Percentiles rank a stretch among this genome's conserved stretches.
Evolutionary conservation across 2,888 invertebrate genomes (phyloP).

Genomic region (Serripes groenlandicus): DNA sequence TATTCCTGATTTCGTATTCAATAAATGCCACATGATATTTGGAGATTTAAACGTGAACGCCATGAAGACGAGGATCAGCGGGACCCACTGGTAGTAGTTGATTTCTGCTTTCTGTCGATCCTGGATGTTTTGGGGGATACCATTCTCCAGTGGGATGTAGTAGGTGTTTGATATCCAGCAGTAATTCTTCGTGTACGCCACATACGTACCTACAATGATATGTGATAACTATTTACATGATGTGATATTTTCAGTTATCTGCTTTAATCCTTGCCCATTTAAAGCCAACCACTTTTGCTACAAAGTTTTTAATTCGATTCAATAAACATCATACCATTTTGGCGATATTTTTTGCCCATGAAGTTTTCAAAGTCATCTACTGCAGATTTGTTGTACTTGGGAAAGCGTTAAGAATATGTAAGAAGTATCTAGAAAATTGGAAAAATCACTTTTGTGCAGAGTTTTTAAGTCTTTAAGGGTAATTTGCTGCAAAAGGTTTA

Average conservation of each 20-base stretch:
- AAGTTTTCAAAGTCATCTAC: too few species aligned
- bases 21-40: conserved; percentile 71
- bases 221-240: not conserved
- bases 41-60: conserved; percentile 75
- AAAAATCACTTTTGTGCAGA: too few species aligned
- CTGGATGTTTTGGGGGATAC: conserved; percentile 66
- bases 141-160: conserved; percentile 82
- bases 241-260: not conserved
- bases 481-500: too few species aligned
- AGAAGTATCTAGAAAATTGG: too few species aligned
- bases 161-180: conserved; percentile 88
- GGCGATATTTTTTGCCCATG: too few species aligned
- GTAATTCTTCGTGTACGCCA: conserved; percentile 87
- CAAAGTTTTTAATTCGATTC: too few species aligned
- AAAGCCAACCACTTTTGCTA: not conserved
- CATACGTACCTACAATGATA: conserved; percentile 85
- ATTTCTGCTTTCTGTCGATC: conserved; percentile 73
- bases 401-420: too few species aligned
- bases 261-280: not conserved
- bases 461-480: too few species aligned
- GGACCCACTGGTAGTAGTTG: conserved; percentile 86
- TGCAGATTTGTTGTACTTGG: too few species aligned
- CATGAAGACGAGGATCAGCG: conserved; percentile 82
- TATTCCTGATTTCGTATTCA: conserved; percentile 73
- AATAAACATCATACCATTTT: too few species aligned